These are phyloP conservation scores for Drosophila monieri DNA, from an alignment of 2,888 invertebrate genomes.

Conservation along the genomic window DNA sequence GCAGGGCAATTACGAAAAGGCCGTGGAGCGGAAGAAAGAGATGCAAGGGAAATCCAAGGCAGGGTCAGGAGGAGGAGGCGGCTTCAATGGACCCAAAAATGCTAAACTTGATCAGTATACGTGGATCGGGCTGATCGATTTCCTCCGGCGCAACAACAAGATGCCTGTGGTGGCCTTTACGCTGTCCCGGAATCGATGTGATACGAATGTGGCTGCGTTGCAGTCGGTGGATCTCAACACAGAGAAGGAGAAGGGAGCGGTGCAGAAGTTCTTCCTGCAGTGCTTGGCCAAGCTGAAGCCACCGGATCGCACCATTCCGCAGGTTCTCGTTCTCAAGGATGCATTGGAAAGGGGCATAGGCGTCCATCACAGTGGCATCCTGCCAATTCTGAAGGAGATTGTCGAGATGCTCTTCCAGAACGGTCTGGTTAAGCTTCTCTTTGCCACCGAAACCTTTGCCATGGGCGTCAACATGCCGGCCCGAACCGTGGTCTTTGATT, in stretches of 20 bases:
- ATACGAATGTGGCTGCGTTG: slow-evolving; percentile 86
- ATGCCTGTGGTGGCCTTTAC: slow-evolving; percentile 98
- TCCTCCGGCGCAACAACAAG: slow-evolving; percentile 91
- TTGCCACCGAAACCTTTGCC: slow-evolving; percentile 99
- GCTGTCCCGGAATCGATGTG: slow-evolving; percentile 89
- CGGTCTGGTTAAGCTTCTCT: slow-evolving; percentile 95
- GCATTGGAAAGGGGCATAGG: slow-evolving; percentile 94
- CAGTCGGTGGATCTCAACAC: slow-evolving; percentile 92
- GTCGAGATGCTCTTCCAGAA: slow-evolving; percentile 98
- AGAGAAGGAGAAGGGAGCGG: slow-evolving; percentile 92
- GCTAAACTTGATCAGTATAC: slow-evolving; percentile 91
- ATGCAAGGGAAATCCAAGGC: slow-evolving; percentile 76
- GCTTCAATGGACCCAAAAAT: slow-evolving; percentile 7
- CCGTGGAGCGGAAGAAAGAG: slow-evolving; percentile 85
- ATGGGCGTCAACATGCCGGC: slow-evolving; percentile 99
- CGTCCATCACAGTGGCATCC: slow-evolving; percentile 98
- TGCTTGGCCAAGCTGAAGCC: slow-evolving; percentile 93
- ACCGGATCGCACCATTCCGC: slow-evolving; percentile 94
- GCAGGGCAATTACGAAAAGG: slow-evolving; percentile 87
- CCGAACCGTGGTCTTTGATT: slow-evolving; percentile 98
- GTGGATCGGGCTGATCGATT: slow-evolving; percentile 93
- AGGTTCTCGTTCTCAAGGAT: slow-evolving; percentile 89
- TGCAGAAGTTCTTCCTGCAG: slow-evolving; percentile 93
- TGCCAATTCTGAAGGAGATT: slow-evolving; percentile 99
- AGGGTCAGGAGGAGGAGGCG: slow-evolving; percentile 46